Percentiles rank a stretch among this genome's conserved stretches.
phyloP scores from a whole-genome alignment of 2,888 invertebrate species.

The Hydropsyche betteni region DNA sequence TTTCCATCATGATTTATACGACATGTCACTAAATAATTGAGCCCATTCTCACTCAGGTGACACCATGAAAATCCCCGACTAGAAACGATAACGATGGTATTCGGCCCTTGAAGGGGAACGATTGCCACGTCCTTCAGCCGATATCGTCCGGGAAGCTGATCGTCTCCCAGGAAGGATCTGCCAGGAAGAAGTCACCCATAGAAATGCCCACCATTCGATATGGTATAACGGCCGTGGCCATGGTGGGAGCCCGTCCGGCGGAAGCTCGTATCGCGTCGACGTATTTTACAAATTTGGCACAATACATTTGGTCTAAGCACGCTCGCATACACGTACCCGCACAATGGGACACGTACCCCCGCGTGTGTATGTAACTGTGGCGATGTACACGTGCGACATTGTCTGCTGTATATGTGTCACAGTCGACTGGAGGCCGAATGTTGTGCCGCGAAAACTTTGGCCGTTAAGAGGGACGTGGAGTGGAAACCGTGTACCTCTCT shows the following conservation, averaged over 20 bases:
- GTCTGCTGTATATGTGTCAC: slow-evolving; percentile 51
- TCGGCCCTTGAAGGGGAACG: background rate
- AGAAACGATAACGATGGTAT: slow-evolving; percentile 36
- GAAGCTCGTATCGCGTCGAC: slow-evolving; percentile 47
- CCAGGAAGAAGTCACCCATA: slow-evolving; percentile 33
- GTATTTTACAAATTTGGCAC: slow-evolving; percentile 52
- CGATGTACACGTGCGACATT: background rate
- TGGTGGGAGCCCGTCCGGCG: slow-evolving; percentile 41
- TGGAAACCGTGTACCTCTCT: slow-evolving; percentile 31
- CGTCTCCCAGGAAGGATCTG: slow-evolving; percentile 31
- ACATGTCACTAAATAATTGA: no score
- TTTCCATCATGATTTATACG: no score
- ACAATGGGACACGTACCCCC: background rate
- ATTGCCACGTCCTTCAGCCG: slow-evolving; percentile 36
- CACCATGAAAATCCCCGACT: slow-evolving; percentile 16
- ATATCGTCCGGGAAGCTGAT: slow-evolving; percentile 13
- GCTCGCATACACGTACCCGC: background rate
- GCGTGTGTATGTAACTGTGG: no score
- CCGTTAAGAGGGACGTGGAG: slow-evolving; percentile 59
- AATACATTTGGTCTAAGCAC: slow-evolving; percentile 47
- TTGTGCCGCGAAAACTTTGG: slow-evolving; percentile 61
- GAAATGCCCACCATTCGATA: slow-evolving; percentile 40
- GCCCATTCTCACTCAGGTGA: slow-evolving; percentile 10
- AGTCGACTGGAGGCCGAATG: slow-evolving; percentile 56
- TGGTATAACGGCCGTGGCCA: background rate